Evolutionary conservation across 2,888 invertebrate species (phyloP).

Genomic region (Melanostoma scalare): DNA sequence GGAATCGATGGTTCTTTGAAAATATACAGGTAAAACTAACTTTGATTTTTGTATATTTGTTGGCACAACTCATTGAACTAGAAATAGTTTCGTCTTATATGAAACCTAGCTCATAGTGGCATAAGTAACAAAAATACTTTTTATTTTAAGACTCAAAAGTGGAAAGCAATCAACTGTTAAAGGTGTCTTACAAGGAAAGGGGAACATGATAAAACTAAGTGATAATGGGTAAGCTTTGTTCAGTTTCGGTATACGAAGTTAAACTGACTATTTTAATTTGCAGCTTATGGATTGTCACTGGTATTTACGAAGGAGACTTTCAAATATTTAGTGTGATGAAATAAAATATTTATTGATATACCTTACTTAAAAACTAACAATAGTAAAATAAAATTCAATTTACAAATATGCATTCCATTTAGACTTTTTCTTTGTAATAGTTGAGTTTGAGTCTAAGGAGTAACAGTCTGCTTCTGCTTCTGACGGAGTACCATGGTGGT

Average conservation of each 20-base stretch:
- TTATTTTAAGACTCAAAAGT: conserved; percentile 74
- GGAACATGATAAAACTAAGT: conserved; percentile 79
- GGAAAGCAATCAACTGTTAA: conserved; percentile 77
- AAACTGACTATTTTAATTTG: conserved; percentile 52
- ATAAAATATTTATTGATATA: conserved; percentile 24
- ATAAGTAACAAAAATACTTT: not conserved
- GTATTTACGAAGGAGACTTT: conserved; percentile 79
- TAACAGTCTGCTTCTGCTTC: too few relatives aligned
- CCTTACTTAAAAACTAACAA: not conserved
- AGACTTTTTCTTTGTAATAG: not conserved
- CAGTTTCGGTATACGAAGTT: not conserved
- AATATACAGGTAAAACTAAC: conserved; percentile 76
- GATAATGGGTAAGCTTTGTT: conserved; percentile 79
- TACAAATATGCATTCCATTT: conserved; percentile 51
- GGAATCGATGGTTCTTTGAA: conserved; percentile 79
- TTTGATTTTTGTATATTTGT: not conserved
- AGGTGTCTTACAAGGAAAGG: conserved; percentile 79
- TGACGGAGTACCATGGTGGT: too few relatives aligned
- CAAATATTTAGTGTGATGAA: conserved; percentile 78
- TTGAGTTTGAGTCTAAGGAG: too few relatives aligned
- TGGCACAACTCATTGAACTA: not conserved
- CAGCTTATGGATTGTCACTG: conserved; percentile 80
- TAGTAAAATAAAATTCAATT: not conserved
- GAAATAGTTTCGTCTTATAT: too few relatives aligned
- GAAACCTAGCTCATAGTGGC: too few relatives aligned